A percentile compares a stretch with the other conserved stretches of the same genome.
Evolutionary conservation across 2,113 vertebrate genomes (phyloP).

Genomic region (Tinamus guttatus): DNA sequence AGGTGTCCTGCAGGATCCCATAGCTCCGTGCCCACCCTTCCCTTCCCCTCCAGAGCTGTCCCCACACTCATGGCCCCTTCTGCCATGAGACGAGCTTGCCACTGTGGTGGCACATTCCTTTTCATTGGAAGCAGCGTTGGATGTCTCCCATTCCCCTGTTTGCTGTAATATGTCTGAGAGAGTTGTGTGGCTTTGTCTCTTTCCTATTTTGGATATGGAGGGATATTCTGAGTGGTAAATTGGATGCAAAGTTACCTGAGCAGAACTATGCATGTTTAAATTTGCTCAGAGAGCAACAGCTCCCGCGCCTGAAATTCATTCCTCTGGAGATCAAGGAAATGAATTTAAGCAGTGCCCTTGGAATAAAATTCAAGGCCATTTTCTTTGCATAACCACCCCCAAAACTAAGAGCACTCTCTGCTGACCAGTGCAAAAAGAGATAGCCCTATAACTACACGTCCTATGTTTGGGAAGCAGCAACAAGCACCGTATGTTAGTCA

Average conservation of each 20-base stretch:
- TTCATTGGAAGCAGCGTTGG: neutral
- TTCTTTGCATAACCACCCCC: neutral
- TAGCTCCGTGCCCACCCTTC: neutral
- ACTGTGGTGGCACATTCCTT: neutral
- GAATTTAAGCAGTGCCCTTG: neutral
- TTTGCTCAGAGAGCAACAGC: neutral
- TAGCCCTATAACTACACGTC: neutral
- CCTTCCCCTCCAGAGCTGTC: neutral
- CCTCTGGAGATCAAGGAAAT: neutral
- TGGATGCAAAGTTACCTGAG: neutral
- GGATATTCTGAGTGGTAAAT: neutral
- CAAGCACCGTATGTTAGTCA: neutral
- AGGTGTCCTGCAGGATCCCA: neutral
- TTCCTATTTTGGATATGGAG: neutral
- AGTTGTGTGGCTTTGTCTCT: neutral
- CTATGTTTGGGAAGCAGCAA: accelerated
- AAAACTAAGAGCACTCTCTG: neutral
- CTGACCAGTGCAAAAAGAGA: neutral
- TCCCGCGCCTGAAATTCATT: neutral
- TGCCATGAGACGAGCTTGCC: neutral
- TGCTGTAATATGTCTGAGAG: neutral
- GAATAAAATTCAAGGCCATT: neutral
- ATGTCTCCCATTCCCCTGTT: neutral
- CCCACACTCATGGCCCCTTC: neutral
- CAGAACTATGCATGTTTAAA: neutral